phyloP scores from a whole-genome alignment of 2,888 invertebrate genomes.

The Standfussiana lucernea region DNA sequence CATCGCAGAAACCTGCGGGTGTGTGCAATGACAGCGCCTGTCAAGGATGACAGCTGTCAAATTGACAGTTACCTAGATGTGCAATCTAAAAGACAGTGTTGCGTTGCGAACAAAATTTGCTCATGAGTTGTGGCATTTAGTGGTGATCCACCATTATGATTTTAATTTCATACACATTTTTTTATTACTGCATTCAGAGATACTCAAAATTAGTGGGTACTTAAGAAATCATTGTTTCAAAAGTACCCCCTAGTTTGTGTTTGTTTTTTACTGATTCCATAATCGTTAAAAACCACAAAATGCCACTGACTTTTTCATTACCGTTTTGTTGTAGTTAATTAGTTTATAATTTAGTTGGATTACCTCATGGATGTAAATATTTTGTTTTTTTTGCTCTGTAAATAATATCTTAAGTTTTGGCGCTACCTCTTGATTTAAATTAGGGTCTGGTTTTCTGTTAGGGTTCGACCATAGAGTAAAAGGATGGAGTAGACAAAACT shows the following conservation, averaged over 20 bases:
- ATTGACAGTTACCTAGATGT: conserved; percentile 69
- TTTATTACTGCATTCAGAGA: neutral
- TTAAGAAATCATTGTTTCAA: neutral
- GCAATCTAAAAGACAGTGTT: conserved; percentile 74
- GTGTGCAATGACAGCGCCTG: conserved; percentile 69
- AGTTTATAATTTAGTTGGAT: conserved; percentile 64
- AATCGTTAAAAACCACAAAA: conserved; percentile 6
- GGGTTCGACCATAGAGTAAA: conserved; percentile 7
- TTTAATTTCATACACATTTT: neutral
- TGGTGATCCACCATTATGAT: conserved; percentile 8
- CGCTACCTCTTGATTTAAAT: conserved; percentile 49
- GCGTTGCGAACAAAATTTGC: conserved; percentile 69
- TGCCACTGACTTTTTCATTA: conserved; percentile 39
- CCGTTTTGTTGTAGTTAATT: conserved; percentile 57
- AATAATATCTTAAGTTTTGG: conserved; percentile 58
- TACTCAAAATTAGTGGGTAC: neutral
- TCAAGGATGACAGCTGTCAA: conserved; percentile 68
- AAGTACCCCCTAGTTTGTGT: no score
- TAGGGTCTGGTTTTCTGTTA: conserved; percentile 17
- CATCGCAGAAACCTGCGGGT: no score
- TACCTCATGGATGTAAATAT: conserved; percentile 74
- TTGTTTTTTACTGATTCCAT: conserved; percentile 3
- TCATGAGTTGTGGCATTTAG: conserved; percentile 72
- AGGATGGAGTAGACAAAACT: neutral
- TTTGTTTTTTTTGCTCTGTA: conserved; percentile 61